Conservation (phyloP, 2,113 vertebrate genomes). For the Zapornia atra region DNA sequence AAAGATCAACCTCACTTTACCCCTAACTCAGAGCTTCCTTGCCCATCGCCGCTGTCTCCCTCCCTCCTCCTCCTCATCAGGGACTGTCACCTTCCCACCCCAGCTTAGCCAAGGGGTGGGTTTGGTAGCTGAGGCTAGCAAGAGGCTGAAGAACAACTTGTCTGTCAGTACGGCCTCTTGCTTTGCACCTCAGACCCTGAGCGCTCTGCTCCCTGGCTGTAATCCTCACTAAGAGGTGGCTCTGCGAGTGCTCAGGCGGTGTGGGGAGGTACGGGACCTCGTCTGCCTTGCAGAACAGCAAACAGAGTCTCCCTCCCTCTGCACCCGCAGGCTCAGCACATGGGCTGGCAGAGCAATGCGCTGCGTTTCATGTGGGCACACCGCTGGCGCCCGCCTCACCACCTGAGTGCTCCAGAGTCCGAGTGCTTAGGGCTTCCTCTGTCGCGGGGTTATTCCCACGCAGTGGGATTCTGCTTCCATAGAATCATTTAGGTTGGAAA, state of each 20-base stretch:
- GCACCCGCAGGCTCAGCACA: not conserved
- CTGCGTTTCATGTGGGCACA: not conserved
- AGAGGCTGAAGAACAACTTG: not conserved
- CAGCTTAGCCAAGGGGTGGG: not conserved
- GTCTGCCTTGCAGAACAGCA: not conserved
- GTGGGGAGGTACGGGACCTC: not conserved
- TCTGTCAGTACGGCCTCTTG: not conserved
- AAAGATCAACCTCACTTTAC: conserved; percentile 22
- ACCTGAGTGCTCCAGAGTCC: not conserved
- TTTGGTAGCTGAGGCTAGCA: not conserved
- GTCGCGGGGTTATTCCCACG: not conserved
- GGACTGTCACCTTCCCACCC: not conserved
- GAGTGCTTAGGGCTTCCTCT: not conserved
- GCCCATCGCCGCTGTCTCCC: not conserved
- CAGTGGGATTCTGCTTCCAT: not conserved
- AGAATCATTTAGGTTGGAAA: too few relatives aligned
- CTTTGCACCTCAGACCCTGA: not conserved
- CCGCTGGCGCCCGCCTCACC: not conserved
- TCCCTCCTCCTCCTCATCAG: not conserved
- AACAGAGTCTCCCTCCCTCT: not conserved
- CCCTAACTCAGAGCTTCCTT: not conserved
- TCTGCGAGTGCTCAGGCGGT: not conserved
- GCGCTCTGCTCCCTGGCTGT: not conserved
- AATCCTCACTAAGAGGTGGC: not conserved
- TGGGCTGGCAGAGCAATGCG: not conserved